Base-by-base conservation (phyloP, 2,888 invertebrate species). In the Tricholauxania praeusta region DNA sequence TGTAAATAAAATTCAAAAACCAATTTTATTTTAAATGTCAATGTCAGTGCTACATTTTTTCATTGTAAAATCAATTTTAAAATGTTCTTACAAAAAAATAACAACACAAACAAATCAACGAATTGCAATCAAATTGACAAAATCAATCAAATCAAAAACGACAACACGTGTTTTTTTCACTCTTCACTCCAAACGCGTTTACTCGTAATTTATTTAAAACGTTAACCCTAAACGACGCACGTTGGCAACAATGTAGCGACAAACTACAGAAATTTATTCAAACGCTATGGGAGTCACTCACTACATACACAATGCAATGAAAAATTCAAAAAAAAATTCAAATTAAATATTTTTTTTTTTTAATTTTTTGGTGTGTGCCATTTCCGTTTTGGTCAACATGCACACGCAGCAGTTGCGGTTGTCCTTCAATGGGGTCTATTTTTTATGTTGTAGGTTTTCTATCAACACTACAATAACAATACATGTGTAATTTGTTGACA, bases 41-140 rank as follows among this genome's bases (percentile, higher is more conserved):
- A 39, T 39, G 39, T 39, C 39, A 39, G 39, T 39, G 39, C 39
- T 39, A 39, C 10, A 10, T 10, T 7, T 39, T 6, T 39, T 39
- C 39, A 39, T 10, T 39, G 39, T 39, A 68, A 63, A 15, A 52
- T 22, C 52, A 72, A 71, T 59, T 72, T 76, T 65, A 72, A 72
- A 73, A 39, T 28, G 28, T 28, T 28, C 28, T 28, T 28, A 39
- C 7, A 39, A 7, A 6, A 78, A 76, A 79, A 78, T 70, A 78
- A 76, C 73, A 80, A 78, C 74, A 68, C 32, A 74, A 75, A 73
- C 1, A 19, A 19, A 55, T 68, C 51, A 67, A 64, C 51, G 70
- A 63, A 71, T 65, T 22, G 51, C 57, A 49, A 69, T 22, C 19
- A 22, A 63, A 19, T 48, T 63, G 48, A 63, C 47, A 63, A 15